These are phyloP conservation scores for Dicycla oo DNA, from an alignment of 2,888 invertebrate genomes.

Conservation along the genomic window DNA sequence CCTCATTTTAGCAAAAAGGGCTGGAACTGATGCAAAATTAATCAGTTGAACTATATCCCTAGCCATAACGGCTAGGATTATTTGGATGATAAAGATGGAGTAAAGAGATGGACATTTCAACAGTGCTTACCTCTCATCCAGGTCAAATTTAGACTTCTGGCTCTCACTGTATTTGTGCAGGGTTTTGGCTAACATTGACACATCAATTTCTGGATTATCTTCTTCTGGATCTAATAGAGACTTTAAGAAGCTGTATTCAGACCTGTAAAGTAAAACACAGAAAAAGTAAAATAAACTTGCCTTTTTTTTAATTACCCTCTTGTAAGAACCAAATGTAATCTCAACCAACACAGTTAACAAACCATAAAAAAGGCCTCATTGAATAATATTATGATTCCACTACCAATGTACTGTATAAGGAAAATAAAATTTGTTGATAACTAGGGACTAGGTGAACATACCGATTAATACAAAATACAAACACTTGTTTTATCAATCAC, in stretches of 20 bases:
- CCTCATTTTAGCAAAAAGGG: background rate
- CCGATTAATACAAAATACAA: background rate
- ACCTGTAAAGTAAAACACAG: conserved; percentile 67
- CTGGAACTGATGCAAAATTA: background rate
- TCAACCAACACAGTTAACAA: conserved; percentile 3
- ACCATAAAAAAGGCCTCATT: background rate
- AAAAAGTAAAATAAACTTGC: no score
- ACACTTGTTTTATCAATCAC: background rate
- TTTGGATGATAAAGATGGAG: background rate
- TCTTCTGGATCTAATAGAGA: conserved; percentile 84
- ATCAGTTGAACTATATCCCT: background rate
- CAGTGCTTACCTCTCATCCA: conserved; percentile 83
- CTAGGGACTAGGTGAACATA: background rate
- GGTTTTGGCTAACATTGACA: conserved; percentile 79
- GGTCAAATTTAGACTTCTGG: conserved; percentile 82
- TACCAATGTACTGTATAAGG: background rate
- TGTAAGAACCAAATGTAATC: background rate
- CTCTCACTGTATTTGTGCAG: conserved; percentile 83
- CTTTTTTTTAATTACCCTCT: conserved; percentile 20
- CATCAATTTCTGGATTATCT: conserved; percentile 83
- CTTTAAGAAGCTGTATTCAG: conserved; percentile 82
- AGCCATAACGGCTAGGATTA: background rate
- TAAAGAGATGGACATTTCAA: background rate
- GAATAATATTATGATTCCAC: background rate
- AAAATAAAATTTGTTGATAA: conserved; percentile 5